A percentile compares a stretch with the other conserved stretches of the same genome.
These are phyloP conservation scores for Rhynchomys soricoides DNA, from an alignment of 2,113 vertebrate species.

Conservation along the genomic window DNA sequence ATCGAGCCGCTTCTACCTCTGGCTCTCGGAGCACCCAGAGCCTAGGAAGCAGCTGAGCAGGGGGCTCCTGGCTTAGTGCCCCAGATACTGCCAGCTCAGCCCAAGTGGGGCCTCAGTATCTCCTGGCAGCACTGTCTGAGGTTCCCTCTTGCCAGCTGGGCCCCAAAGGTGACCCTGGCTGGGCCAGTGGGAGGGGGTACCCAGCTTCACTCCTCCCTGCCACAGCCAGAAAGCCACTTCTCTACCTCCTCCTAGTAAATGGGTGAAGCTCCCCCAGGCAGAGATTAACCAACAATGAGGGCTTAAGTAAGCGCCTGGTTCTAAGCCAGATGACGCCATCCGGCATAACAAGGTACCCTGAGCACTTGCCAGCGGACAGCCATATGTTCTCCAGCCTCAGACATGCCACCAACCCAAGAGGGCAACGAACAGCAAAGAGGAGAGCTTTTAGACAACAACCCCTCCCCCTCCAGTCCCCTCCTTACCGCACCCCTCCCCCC, in stretches of 20 bases:
- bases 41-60: not conserved
- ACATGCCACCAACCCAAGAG: not conserved
- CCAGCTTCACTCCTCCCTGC: not conserved
- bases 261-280: not conserved
- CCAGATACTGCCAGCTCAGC: not conserved
- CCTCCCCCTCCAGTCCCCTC: not conserved
- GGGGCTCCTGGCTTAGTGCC: not conserved
- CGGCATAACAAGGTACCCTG: not conserved
- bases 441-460: not conserved
- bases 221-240: not conserved
- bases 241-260: not conserved
- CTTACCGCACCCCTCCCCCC: rapidly evolving
- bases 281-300: not conserved
- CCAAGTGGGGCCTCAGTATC: rapidly evolving
- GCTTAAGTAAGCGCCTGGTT: not conserved
- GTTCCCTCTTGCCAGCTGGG: not conserved
- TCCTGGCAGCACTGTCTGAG: not conserved
- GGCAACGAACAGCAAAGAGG: not conserved
- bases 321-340: not conserved
- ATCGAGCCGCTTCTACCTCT: not conserved
- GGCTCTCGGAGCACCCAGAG: not conserved
- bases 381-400: not conserved
- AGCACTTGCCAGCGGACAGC: not conserved
- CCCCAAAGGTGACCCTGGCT: not conserved
- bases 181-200: not conserved